These are phyloP conservation scores for Mythimna ferrago DNA, from an alignment of 2,888 invertebrate genomes.

Conservation along the genomic window DNA sequence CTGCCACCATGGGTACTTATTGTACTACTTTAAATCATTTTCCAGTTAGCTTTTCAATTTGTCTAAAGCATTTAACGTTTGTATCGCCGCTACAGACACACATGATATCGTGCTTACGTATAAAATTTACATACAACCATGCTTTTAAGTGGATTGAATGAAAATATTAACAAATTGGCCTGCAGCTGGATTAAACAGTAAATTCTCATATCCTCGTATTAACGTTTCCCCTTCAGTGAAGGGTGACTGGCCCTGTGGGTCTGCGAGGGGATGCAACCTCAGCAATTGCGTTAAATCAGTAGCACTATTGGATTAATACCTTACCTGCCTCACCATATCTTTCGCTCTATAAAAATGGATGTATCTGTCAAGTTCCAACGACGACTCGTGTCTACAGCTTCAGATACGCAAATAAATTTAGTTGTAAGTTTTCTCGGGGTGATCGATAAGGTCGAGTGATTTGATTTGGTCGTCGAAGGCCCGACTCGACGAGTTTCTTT, in stretches of 20 bases:
- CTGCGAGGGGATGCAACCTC: constrained; percentile 86
- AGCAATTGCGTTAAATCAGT: constrained; percentile 89
- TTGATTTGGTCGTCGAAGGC: constrained; percentile 88
- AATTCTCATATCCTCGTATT: constrained; percentile 90
- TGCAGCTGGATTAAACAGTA: constrained; percentile 90
- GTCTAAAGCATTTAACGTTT: constrained; percentile 58
- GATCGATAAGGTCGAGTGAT: constrained; percentile 89
- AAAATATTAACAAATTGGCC: constrained; percentile 90
- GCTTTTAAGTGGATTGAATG: constrained; percentile 90
- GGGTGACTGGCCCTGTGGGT: constrained; percentile 82
- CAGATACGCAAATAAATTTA: constrained; percentile 83
- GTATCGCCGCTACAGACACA: constrained; percentile 45
- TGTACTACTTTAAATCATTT: constrained; percentile 32
- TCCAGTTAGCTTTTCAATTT: constrained; percentile 61
- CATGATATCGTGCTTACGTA: constrained; percentile 62
- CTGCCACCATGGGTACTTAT: constrained; percentile 2
- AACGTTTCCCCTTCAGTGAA: constrained; percentile 86
- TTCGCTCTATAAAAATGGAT: constrained; percentile 55
- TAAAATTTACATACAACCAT: constrained; percentile 76
- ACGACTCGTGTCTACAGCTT: constrained; percentile 55
- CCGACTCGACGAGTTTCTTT: constrained; percentile 85
- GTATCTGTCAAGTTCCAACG: constrained; percentile 45
- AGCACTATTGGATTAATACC: constrained; percentile 86
- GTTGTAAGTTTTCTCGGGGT: constrained; percentile 84
- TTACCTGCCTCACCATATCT: constrained; percentile 71